Evolutionary conservation across 2,797 vertebrate genomes (phyloP), one percentile per base, ranked within the genome.

Genomic region (Manis javanica): DNA sequence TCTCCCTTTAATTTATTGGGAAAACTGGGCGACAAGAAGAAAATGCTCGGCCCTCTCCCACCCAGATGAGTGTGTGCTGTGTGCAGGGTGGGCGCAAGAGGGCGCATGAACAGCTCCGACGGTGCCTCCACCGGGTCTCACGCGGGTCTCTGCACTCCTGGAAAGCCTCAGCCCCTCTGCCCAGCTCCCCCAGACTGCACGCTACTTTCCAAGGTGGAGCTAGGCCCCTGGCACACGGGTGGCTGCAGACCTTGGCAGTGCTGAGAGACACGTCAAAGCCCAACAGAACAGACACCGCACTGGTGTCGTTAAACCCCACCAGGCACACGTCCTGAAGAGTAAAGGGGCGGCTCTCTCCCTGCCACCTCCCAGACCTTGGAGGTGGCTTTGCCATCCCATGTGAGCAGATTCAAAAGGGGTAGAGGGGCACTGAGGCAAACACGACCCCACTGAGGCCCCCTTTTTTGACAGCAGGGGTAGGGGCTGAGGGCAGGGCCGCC

Each of bases 1-100:
- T 61, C 49, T 63, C 59, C 39, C 42, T 39, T 66, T 79, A 7
- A 26, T 1, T 72, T 61, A 68, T 0, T 13, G 11, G 72, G 39
- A 10, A 89, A 77, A 31, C 4, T 7, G 21, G 55, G 18, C 19
- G 16, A 16, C 12, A 14, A 51, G 55, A 77, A 94, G n/a, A n/a
- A 42, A 55, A 4, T 14, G 14, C 37, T 59, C 29, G 0, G 3
- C 10, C 26, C 49, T 68, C 26, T 84, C 24, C 55, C 14, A 71
- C 5, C 53, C 51, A 1, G 6, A 2, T 26, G 63, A 29, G 42
- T 1, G 0, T 2, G n/a, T 23, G 51, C 37, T 23, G 4, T 2
- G 19, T 16, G 29, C 19, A 18, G 26, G 18, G 46, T 2, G 7
- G 57, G 15, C 3, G 13, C n/a, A 0, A 0, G 8, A n/a, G 11